Conservation (phyloP, 2,113 vertebrate species). For the Platysteira castanea region DNA sequence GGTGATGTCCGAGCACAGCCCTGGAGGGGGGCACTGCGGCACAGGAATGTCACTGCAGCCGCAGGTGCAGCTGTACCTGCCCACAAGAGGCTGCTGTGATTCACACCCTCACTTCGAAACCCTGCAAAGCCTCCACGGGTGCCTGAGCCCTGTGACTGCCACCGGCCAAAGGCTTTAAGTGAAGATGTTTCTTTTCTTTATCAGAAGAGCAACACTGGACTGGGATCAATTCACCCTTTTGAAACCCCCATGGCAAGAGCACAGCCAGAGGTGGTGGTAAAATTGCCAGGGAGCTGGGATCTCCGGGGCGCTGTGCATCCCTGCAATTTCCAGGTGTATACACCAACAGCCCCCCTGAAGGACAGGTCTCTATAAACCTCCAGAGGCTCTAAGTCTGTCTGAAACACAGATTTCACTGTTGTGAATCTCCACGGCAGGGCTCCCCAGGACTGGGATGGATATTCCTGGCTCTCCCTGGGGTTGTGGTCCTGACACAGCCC, state of each 20-base stretch:
- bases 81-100: not conserved
- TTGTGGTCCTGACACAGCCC: rapidly evolving
- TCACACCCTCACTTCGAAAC: rapidly evolving
- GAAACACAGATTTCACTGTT: not conserved
- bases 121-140: rapidly evolving
- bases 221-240: not conserved
- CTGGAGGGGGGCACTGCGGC: rapidly evolving
- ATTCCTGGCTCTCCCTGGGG: not conserved
- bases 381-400: not conserved
- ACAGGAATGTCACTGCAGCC: rapidly evolving
- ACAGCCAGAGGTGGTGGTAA: not conserved
- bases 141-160: not conserved
- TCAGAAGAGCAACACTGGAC: not conserved
- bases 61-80: not conserved
- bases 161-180: not conserved
- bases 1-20: rapidly evolving
- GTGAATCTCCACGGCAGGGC: not conserved
- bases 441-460: not conserved
- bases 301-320: not conserved
- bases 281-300: rapidly evolving
- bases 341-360: not conserved
- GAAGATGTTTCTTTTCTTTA: not conserved
- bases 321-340: not conserved
- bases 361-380: not conserved
- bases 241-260: not conserved